Evolutionary conservation across 2,113 vertebrate genomes (phyloP), one percentile per base, ranked within the genome.

Genomic region (Callithrix jacchus): DNA sequence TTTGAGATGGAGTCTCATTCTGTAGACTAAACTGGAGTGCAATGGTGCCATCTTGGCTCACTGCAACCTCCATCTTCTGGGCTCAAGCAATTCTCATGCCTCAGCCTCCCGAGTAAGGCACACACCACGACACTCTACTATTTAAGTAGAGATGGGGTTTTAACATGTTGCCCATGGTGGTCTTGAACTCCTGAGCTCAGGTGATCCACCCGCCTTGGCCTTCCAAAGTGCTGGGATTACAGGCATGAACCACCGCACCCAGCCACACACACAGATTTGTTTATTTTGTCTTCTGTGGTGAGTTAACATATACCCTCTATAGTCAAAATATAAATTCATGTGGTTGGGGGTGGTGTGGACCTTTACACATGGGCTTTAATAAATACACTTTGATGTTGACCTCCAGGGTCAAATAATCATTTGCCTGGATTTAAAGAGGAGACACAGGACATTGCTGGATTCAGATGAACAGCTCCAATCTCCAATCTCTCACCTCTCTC

Each of bases 201-300:
- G 61, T 1, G 30, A 64, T 64, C 27, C 0, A 0, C 12, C 27
- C 0, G 27, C 61, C 27, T 32, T 6, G 12, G 12, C 12, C 61
- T 64, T 12, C 61, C 27, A 64, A 64, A 32, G 61, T 64, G 61
- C 61, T 64, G 27, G 6, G 61, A 64, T 32, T 64, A 6, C 2
- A 64, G 12, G 61, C 30, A 30, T 64, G 61, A 64, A 27, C 27
- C 61, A 64, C 12, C 0, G 61, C 11, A 13, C 27, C 61, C 27
- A 6, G 61, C 61, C 61, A 64, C 61, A 64, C 20, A 49, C 21
- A 52, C 17, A 27, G 40, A 27, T 61, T 73, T 89, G 68, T 58
- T 82, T 96, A 47, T 40, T 93, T 86, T 93, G 23, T 93, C 56
- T 18, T 42, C 83, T 94, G 66, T 79, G 86, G 23, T 42, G 11